phyloP scores from a whole-genome alignment of 2,113 vertebrate genomes.

The Chelonoidis abingdonii region DNA sequence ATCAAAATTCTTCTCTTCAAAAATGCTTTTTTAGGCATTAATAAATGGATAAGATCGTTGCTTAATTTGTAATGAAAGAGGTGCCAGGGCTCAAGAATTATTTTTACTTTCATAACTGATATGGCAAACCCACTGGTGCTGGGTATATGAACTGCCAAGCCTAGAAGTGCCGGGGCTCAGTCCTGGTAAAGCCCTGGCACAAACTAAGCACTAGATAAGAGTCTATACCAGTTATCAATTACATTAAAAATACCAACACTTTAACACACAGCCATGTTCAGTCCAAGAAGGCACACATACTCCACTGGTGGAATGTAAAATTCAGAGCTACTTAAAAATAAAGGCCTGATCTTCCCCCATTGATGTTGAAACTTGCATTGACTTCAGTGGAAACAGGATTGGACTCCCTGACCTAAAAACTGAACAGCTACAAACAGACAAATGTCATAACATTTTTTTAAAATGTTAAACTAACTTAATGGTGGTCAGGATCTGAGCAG shows the following conservation, averaged over 20 bases:
- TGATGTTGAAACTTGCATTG: background rate
- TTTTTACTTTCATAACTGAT: background rate
- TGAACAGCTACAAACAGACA: background rate
- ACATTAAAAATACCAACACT: background rate
- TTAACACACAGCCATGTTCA: accelerated
- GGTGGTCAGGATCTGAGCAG: background rate
- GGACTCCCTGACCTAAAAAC: background rate
- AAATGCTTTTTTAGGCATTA: accelerated
- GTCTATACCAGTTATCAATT: accelerated
- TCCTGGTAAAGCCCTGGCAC: background rate
- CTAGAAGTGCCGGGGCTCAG: background rate
- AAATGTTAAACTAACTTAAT: background rate
- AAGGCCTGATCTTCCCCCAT: background rate
- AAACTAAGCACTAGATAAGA: background rate
- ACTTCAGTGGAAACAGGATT: background rate
- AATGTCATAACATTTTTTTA: background rate
- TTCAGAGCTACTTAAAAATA: accelerated
- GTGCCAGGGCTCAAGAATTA: background rate
- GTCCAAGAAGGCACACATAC: accelerated
- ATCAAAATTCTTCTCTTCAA: background rate
- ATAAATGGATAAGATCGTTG: background rate
- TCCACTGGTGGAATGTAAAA: background rate
- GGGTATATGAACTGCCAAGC: background rate
- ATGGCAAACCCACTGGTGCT: background rate
- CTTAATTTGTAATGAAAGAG: background rate